Base-by-base conservation (phyloP, 2,113 vertebrate species). In the Myotis yumanensis region DNA sequence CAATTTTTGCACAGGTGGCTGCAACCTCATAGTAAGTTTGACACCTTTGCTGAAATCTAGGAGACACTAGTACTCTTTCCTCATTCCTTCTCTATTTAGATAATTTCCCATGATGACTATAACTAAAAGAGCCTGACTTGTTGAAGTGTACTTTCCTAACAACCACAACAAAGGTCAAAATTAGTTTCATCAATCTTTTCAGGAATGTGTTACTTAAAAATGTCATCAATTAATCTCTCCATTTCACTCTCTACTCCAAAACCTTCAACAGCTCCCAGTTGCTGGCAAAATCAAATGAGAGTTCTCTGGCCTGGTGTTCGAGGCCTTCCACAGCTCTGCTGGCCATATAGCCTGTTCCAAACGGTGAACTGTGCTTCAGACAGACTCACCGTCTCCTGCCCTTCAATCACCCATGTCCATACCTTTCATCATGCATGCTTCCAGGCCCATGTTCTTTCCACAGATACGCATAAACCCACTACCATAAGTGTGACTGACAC, bases 161-260 rank as follows among this genome's bases (percentile, higher is more conserved):
- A 80, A 35, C 90, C 64, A 89, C 0, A 1, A 64, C 40, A 35
- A 80, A 91, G 48, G 73, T 72, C 64, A 54, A 81, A 89, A 71
- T 18, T 7, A 76, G 2, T 48, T 73, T 59, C 37, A 76, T 46
- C 46, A 9, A 16, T 91, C 37, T 93, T 94, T 94, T 37, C 79
- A 79, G 71, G 25, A 87, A 68, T 11, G n/a, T n/a, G 75, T 57
- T 77, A 62, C 35, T 89, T 90, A 54, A 68, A 69, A 96, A 79
- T 62, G 52, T 23, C 59, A 68, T 72, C 86, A 30, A 0, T 57
- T 76, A 11, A 71, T 37, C 57, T 92, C 90, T 57, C 71, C 11
- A 7, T n/a, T 18, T 52, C 59, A 35, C 82, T 72, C 62, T 68
- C 69, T 43, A 10, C 30, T 72, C 72, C 7, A 11, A 30, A 86